A percentile compares a stretch with the other conserved stretches of the same genome.
Evolutionary conservation across 1,140 invertebrate genomes (phyloP).

Genomic region (Caenorhabditis briggsae): DNA sequence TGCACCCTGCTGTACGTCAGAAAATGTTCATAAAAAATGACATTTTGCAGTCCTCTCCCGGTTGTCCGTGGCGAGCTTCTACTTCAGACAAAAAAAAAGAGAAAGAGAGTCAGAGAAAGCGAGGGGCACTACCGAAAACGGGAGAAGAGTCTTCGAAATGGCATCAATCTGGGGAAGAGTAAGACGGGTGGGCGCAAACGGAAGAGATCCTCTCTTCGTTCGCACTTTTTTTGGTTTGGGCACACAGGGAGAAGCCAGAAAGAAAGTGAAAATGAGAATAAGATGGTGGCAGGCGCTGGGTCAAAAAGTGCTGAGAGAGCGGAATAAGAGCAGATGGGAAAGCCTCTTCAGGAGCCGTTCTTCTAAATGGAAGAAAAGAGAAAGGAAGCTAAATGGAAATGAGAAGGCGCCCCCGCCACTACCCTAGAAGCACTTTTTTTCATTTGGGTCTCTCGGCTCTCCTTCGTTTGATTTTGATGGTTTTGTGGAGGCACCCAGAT

Average conservation of each 20-base stretch:
- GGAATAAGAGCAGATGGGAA: not conserved
- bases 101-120: no score
- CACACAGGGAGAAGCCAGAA: not conserved
- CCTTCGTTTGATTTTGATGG: not conserved
- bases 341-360: conserved; percentile 6
- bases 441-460: not conserved
- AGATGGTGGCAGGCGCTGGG: not conserved
- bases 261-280: conserved; percentile 38
- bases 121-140: not conserved
- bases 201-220: not conserved
- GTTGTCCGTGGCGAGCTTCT: conserved; percentile 22
- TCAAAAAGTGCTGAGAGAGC: not conserved
- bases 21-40: conserved; percentile 43
- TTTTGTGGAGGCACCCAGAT: not conserved
- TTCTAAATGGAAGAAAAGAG: not conserved
- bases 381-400: conserved; percentile 22
- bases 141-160: not conserved
- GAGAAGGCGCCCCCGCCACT: not conserved
- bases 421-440: conserved; percentile 6
- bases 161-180: conserved; percentile 14
- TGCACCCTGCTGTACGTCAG: no score
- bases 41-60: conserved; percentile 25
- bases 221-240: conserved; percentile 35
- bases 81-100: no score
- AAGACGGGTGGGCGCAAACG: not conserved